Percentiles rank a stretch among this genome's conserved stretches.
phyloP scores from a whole-genome alignment of 2,113 vertebrate species.

The Psittacara wagleri region DNA sequence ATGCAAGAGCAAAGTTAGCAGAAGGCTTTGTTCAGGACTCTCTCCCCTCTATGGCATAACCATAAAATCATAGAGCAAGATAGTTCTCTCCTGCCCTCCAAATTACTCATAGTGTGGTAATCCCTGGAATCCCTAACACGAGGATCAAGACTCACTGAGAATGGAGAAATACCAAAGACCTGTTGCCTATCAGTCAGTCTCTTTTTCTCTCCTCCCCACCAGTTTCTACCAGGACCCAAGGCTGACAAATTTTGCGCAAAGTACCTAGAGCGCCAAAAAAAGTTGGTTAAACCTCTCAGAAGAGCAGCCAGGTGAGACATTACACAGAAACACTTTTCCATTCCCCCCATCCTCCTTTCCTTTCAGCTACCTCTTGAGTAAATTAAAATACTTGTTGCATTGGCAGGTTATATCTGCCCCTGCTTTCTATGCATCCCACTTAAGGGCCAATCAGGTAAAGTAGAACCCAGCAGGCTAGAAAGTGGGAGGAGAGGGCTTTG shows the following conservation, averaged over 20 bases:
- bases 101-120: not conserved
- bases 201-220: not conserved
- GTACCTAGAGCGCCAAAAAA: not conserved
- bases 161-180: not conserved
- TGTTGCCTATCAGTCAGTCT: rapidly evolving
- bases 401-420: not conserved
- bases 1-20: not conserved
- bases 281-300: not conserved
- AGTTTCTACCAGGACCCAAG: not conserved
- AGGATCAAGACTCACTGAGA: not conserved
- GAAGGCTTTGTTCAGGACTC: not conserved
- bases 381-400: not conserved
- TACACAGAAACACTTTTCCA: not conserved
- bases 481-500: not conserved
- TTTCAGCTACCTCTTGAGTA: not conserved
- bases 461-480: not conserved
- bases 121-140: not conserved
- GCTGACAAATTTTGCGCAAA: not conserved
- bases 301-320: not conserved
- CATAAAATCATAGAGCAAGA: not conserved
- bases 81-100: not conserved
- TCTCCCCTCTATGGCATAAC: not conserved
- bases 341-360: not conserved
- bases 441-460: not conserved
- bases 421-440: not conserved